Percentiles rank a stretch among this genome's conserved stretches.
Evolutionary conservation across 1,140 invertebrate species (phyloP).

Genomic region (Portunus trituberculatus): DNA sequence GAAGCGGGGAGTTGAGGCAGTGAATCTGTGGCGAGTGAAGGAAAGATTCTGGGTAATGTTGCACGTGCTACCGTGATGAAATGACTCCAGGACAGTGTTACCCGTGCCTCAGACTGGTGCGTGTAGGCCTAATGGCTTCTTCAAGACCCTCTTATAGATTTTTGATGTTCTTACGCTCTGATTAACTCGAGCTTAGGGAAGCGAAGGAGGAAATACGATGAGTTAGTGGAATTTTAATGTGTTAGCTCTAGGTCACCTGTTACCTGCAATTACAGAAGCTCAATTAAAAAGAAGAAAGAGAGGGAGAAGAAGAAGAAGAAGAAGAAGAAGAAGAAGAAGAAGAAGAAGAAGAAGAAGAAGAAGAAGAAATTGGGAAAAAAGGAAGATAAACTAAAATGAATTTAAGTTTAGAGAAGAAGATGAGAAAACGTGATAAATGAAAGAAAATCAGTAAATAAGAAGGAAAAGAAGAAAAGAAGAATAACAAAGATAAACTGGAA

Average conservation of each 20-base stretch:
- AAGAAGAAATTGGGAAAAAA: background rate
- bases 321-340: background rate
- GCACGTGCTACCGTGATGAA: too few relatives aligned
- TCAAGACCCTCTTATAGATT: too few relatives aligned
- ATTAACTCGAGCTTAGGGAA: too few relatives aligned
- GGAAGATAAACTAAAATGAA: too few relatives aligned
- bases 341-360: background rate
- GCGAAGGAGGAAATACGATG: background rate
- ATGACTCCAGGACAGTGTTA: too few relatives aligned
- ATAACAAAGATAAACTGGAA: background rate
- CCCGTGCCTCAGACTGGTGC: too few relatives aligned
- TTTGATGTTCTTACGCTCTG: too few relatives aligned
- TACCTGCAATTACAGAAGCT: background rate
- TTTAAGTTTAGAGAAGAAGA: background rate
- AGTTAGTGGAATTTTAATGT: background rate
- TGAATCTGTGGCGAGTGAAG: too few relatives aligned
- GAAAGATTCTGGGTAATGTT: too few relatives aligned
- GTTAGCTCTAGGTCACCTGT: too few relatives aligned
- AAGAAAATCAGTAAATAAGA: background rate
- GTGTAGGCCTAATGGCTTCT: too few relatives aligned
- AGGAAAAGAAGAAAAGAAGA: background rate
- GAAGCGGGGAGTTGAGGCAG: too few relatives aligned
- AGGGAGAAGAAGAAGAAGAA: background rate
- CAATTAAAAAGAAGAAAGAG: background rate
- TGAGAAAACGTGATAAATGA: background rate